Evolutionary conservation across 2,113 vertebrate species (phyloP).

Genomic region (Orientallactaga bullata): DNA sequence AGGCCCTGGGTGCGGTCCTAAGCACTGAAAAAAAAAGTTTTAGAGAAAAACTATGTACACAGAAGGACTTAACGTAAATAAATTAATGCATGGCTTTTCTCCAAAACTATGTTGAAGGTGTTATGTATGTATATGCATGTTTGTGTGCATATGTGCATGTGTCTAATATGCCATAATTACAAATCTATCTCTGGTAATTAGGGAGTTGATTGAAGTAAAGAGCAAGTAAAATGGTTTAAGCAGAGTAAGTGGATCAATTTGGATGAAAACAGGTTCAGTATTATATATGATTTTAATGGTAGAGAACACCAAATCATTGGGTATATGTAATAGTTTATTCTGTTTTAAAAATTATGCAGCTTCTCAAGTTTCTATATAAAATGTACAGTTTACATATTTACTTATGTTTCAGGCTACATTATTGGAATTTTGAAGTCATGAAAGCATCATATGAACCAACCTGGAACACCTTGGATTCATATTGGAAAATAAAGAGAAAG

Average conservation of each 20-base stretch:
- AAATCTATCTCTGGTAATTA: not conserved
- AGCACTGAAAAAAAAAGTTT: too few species aligned
- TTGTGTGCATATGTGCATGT: too few species aligned
- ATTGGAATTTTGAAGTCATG: slow-evolving; percentile 87
- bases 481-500: slow-evolving; percentile 87
- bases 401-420: slow-evolving; percentile 84
- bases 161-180: not conserved
- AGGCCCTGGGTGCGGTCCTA: too few species aligned
- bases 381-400: slow-evolving; percentile 73
- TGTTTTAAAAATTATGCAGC: not conserved
- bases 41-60: not conserved
- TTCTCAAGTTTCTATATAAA: slow-evolving; percentile 58
- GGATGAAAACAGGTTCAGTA: slow-evolving; percentile 40
- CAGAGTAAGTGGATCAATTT: slow-evolving; percentile 38
- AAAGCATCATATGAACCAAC: slow-evolving; percentile 85
- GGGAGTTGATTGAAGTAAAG: slow-evolving; percentile 28
- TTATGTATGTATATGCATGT: not conserved
- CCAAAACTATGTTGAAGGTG: not conserved
- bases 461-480: slow-evolving; percentile 83
- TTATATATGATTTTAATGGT: slow-evolving; percentile 28
- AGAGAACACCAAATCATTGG: slow-evolving; percentile 6
- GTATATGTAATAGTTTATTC: slow-evolving; percentile 33
- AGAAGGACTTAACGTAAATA: slow-evolving; percentile 45
- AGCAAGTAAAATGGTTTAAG: slow-evolving; percentile 46
- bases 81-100: not conserved